These are phyloP conservation scores for Aphis craccivora DNA, from an alignment of 1,140 invertebrate species.

Conservation along the genomic window DNA sequence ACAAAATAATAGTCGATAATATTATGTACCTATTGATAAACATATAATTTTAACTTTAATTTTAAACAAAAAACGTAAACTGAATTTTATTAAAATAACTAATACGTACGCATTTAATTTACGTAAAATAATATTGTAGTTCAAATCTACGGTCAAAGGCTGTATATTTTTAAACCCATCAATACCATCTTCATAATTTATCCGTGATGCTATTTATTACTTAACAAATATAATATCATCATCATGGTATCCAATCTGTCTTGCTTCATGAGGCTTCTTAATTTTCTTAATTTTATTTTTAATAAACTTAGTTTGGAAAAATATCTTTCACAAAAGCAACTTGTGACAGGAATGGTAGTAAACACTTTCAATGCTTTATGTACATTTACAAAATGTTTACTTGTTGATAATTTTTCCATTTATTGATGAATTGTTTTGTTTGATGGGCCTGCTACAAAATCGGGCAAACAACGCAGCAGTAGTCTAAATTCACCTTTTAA, in stretches of 20 bases:
- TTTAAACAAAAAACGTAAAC: no score
- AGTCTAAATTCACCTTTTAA: neutral
- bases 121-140: no score
- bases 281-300: slow-evolving; percentile 2
- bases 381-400: neutral
- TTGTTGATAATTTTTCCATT: neutral
- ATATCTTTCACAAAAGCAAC: neutral
- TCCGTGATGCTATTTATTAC: no score
- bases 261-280: neutral
- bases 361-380: neutral
- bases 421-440: neutral
- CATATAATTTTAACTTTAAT: no score
- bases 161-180: no score
- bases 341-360: neutral
- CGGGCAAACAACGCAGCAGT: neutral
- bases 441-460: neutral
- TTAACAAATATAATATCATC: neutral
- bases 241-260: neutral
- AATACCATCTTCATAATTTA: no score
- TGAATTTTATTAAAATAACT: no score
- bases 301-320: neutral
- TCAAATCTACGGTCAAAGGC: no score
- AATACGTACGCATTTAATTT: no score
- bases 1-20: no score
- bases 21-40: no score